phyloP scores from a whole-genome alignment of 2,113 vertebrate species.

The Salvelinus fontinalis region DNA sequence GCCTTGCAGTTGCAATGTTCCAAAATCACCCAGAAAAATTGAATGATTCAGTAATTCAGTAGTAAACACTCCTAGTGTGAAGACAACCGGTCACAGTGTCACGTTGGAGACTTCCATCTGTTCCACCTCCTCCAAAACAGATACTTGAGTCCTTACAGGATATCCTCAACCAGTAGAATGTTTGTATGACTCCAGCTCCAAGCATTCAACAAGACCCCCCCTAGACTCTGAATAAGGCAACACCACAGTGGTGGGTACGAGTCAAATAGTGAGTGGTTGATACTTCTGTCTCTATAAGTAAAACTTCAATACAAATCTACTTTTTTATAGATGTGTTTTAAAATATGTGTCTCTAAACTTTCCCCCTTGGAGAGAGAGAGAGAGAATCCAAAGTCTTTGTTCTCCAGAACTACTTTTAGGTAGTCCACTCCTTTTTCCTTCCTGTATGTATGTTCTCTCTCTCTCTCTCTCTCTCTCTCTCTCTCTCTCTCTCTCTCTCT shows the following conservation, averaged over 20 bases:
- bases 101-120: not conserved
- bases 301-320: too few species aligned
- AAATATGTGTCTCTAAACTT: not conserved
- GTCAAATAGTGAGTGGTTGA: too few species aligned
- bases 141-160: constrained; percentile 51
- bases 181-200: constrained; percentile 33
- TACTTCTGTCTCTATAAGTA: too few species aligned
- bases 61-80: too few species aligned
- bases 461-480: not conserved
- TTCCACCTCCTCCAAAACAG: constrained; percentile 10
- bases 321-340: too few species aligned
- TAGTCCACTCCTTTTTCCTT: constrained; percentile 69
- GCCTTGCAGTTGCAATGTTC: not conserved
- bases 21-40: too few species aligned
- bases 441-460: constrained; percentile 54
- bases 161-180: constrained; percentile 59
- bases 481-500: too few species aligned
- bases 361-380: constrained; percentile 16
- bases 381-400: constrained; percentile 50
- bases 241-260: not conserved
- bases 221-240: constrained; percentile 38
- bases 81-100: too few species aligned
- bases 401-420: constrained; percentile 53
- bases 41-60: too few species aligned
- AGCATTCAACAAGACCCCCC: not conserved